A percentile compares a stretch with the other conserved stretches of the same genome.
Evolutionary conservation across 2,888 invertebrate genomes (phyloP).

Genomic region (Nymphalis urticae): DNA sequence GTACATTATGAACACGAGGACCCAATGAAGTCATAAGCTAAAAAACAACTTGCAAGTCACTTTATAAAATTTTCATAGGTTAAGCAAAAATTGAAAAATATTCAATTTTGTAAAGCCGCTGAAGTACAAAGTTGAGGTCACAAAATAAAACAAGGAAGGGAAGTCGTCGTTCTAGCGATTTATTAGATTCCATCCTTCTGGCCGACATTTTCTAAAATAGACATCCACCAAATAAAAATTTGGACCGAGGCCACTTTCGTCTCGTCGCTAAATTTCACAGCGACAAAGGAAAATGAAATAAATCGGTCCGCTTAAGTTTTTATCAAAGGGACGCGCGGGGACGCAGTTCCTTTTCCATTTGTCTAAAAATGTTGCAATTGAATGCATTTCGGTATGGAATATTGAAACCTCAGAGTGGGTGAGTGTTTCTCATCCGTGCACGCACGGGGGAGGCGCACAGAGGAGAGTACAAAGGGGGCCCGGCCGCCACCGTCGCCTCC

Average conservation of each 20-base stretch:
- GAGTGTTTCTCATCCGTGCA: conserved; percentile 70
- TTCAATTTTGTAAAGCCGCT: not conserved
- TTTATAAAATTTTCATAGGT: not conserved
- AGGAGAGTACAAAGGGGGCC: conserved; percentile 36
- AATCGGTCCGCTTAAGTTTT: conserved; percentile 57
- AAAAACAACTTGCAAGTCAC: not conserved
- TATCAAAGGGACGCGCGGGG: conserved; percentile 47
- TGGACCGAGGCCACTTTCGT: conserved; percentile 36
- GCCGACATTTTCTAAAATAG: conserved; percentile 13
- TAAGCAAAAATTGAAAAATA: not conserved
- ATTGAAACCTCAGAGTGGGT: conserved; percentile 76
- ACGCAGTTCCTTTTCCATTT: conserved; percentile 52
- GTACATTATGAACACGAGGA: not conserved
- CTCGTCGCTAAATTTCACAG: conserved; percentile 44
- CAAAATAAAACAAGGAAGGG: not conserved
- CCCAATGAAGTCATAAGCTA: not conserved
- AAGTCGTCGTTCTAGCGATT: conserved; percentile 5
- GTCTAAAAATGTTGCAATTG: conserved; percentile 73
- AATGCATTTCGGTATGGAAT: conserved; percentile 77
- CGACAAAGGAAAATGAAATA: conserved; percentile 48
- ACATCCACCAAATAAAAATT: conserved; percentile 34
- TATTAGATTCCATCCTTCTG: conserved; percentile 13
- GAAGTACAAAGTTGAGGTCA: conserved; percentile 5
- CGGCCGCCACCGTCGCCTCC: conserved; percentile 50
- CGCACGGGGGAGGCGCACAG: conserved; percentile 60